Conservation (phyloP, 2,113 vertebrate genomes). For the Orcinus orca region DNA sequence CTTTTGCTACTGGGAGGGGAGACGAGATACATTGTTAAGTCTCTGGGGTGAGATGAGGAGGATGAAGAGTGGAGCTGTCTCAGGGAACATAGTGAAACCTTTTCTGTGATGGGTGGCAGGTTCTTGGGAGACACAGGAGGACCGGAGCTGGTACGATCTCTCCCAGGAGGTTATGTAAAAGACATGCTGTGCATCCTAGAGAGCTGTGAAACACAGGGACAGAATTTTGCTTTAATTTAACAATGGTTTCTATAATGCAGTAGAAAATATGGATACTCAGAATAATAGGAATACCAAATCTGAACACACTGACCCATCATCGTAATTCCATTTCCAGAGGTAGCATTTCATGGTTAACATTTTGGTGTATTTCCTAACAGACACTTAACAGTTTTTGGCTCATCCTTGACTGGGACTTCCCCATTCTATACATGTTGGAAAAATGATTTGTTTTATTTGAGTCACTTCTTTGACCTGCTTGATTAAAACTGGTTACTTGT, state of each 20-base stretch:
- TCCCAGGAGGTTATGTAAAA: slow-evolving; percentile 72
- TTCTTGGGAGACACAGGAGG: slow-evolving; percentile 46
- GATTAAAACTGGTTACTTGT: slow-evolving; percentile 34
- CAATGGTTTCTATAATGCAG: background rate
- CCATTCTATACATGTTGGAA: slow-evolving; percentile 9
- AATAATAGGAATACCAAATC: slow-evolving; percentile 7
- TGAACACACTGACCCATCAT: background rate
- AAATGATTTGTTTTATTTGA: slow-evolving; percentile 42
- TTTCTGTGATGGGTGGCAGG: slow-evolving; percentile 39
- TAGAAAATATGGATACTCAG: background rate
- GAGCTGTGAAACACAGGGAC: background rate
- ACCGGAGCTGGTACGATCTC: slow-evolving; percentile 29
- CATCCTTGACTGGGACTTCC: slow-evolving; percentile 1
- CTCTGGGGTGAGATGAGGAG: slow-evolving; percentile 13
- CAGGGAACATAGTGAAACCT: slow-evolving; percentile 4
- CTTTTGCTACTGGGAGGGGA: background rate
- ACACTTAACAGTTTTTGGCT: background rate
- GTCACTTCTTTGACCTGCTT: slow-evolving; percentile 28
- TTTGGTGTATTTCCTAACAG: slow-evolving; percentile 41
- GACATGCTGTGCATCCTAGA: background rate
- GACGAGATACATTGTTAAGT: background rate
- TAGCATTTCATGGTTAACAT: slow-evolving; percentile 24
- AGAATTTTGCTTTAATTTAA: slow-evolving; percentile 13
- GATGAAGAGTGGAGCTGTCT: slow-evolving; percentile 24
- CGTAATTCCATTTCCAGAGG: slow-evolving; percentile 3